A percentile compares a stretch with the other conserved stretches of the same genome.
phyloP scores from a whole-genome alignment of 2,888 invertebrate species.

The Drosophila neutralis region DNA sequence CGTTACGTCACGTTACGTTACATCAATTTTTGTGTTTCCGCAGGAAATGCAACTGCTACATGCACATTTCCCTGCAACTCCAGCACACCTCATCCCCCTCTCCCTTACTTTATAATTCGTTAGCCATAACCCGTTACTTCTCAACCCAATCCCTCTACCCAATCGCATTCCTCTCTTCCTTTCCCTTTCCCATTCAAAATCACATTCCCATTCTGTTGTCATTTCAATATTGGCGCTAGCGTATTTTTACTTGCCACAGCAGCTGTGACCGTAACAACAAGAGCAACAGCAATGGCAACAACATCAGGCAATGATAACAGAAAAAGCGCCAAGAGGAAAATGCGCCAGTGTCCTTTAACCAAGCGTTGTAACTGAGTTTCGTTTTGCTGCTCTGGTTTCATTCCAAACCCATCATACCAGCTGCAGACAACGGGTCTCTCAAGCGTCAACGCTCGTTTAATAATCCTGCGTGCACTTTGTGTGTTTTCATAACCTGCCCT shows the following conservation, averaged over 20 bases:
- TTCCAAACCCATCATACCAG: not conserved
- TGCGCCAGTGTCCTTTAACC: conserved; percentile 49
- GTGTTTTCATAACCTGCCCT: conserved; percentile 71
- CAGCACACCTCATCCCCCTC: not conserved
- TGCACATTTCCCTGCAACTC: conserved; percentile 29
- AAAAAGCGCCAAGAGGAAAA: conserved; percentile 61
- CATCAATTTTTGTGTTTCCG: conserved; percentile 79
- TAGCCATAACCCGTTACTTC: conserved; percentile 62
- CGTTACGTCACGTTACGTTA: conserved; percentile 79
- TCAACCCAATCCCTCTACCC: conserved; percentile 29
- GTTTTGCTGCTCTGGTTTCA: conserved; percentile 38
- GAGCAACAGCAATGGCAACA: conserved; percentile 31
- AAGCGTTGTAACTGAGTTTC: conserved; percentile 67
- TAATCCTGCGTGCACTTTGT: conserved; percentile 59
- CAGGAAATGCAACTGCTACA: conserved; percentile 77
- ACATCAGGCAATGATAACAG: conserved; percentile 51
- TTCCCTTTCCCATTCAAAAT: conserved; percentile 32
- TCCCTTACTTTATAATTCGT: conserved; percentile 40
- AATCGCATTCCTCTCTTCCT: conserved; percentile 2
- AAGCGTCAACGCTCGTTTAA: conserved; percentile 59
- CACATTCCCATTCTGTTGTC: conserved; percentile 66
- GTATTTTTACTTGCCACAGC: conserved; percentile 75
- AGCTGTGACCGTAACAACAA: conserved; percentile 70
- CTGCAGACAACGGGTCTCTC: conserved; percentile 15
- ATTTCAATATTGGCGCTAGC: conserved; percentile 76